phyloP scores from a whole-genome alignment of 2,888 invertebrate species.

The Diplolepis rosae region DNA sequence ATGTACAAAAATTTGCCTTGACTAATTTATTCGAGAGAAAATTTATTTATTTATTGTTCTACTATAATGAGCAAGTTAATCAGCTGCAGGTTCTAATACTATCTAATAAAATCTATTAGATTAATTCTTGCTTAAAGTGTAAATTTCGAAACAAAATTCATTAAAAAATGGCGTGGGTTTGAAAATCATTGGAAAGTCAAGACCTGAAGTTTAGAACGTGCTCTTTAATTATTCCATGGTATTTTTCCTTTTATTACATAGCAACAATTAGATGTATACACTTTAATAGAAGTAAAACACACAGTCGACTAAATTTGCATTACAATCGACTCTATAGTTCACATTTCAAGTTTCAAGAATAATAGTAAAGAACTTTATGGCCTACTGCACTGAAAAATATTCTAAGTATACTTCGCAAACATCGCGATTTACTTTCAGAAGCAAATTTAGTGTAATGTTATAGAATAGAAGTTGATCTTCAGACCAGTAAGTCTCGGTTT shows the following conservation, averaged over 20 bases:
- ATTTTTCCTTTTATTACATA: neutral
- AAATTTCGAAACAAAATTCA: no score
- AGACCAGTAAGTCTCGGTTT: conserved; percentile 41
- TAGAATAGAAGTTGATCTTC: conserved; percentile 38
- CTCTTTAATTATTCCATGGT: no score
- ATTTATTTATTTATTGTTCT: no score
- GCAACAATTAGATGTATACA: neutral
- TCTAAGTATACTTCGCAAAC: neutral
- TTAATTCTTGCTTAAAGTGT: no score
- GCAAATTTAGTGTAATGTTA: neutral
- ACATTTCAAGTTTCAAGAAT: conserved; percentile 36
- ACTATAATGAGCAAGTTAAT: no score
- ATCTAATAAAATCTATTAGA: no score
- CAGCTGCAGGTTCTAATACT: no score
- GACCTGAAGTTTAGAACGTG: no score
- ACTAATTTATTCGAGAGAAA: no score
- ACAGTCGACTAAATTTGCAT: conserved; percentile 32
- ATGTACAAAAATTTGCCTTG: no score
- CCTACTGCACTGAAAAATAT: conserved; percentile 40
- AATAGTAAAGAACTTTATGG: conserved; percentile 40
- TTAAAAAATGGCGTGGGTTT: no score
- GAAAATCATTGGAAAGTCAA: no score
- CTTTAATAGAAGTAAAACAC: neutral
- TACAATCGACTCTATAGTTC: conserved; percentile 35
- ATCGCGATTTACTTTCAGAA: conserved; percentile 24